These are phyloP conservation scores for Zaprionus nigranus DNA, from an alignment of 1,140 invertebrate species.

Conservation along the genomic window DNA sequence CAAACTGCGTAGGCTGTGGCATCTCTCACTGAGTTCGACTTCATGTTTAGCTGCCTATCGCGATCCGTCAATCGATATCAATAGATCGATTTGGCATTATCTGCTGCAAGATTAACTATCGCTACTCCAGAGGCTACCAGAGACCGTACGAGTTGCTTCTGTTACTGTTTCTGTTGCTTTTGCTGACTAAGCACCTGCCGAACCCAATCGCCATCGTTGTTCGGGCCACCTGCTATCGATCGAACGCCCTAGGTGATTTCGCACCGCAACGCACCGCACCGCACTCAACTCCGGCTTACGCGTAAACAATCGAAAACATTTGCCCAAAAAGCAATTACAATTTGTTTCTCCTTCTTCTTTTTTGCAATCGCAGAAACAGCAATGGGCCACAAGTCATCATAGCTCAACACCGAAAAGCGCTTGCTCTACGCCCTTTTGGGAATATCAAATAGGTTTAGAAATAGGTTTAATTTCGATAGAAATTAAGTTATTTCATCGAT, in stretches of 20 bases:
- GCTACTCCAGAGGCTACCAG: background rate
- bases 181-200: slow-evolving; percentile 3
- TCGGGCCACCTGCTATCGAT: background rate
- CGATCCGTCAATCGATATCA: slow-evolving; percentile 18
- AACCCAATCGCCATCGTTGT: background rate
- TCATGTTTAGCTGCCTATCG: slow-evolving; percentile 12
- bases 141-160: background rate
- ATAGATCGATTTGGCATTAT: background rate
- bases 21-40: background rate
- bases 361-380: slow-evolving; percentile 21
- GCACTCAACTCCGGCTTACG: slow-evolving; percentile 14
- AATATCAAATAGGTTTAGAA: background rate
- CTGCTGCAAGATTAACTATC: background rate
- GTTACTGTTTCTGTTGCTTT: background rate
- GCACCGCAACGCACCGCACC: background rate
- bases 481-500: background rate
- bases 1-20: slow-evolving; percentile 8
- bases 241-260: background rate
- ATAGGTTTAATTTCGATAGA: background rate
- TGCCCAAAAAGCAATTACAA: slow-evolving; percentile 36
- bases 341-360: slow-evolving; percentile 9
- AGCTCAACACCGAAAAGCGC: background rate
- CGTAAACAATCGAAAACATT: slow-evolving; percentile 29
- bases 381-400: background rate
- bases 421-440: background rate